phyloP scores from a whole-genome alignment of 2,888 invertebrate genomes.

The Thymelicus sylvestris region DNA sequence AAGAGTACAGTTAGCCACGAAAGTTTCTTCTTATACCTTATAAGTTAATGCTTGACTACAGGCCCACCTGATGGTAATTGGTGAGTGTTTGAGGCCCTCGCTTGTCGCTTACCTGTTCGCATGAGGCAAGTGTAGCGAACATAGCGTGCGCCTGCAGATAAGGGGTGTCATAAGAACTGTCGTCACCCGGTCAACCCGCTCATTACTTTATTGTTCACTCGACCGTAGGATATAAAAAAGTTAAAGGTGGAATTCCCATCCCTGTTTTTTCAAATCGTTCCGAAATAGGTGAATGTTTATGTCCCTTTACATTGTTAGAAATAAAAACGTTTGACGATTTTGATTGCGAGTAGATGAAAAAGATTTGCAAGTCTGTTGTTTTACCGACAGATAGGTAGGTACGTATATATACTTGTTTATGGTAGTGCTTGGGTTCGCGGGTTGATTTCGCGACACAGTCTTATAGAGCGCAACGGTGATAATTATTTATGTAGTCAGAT shows the following conservation, averaged over 20 bases:
- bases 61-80: no score
- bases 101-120: neutral
- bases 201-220: constrained; percentile 79
- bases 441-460: no score
- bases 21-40: no score
- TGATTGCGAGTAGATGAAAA: neutral
- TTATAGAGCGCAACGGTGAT: no score
- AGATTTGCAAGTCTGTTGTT: neutral
- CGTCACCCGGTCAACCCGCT: constrained; percentile 64
- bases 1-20: no score
- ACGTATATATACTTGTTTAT: no score
- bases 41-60: no score
- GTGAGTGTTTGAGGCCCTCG: neutral
- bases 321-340: neutral
- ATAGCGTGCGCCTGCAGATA: constrained; percentile 78
- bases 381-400: no score
- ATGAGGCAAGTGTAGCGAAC: constrained; percentile 44
- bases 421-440: no score
- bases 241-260: constrained; percentile 36
- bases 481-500: no score
- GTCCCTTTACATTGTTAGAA: constrained; percentile 15
- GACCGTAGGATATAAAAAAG: constrained; percentile 60
- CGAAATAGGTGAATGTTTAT: constrained; percentile 23
- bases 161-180: constrained; percentile 78
- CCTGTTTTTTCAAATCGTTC: constrained; percentile 18